phyloP scores from a whole-genome alignment of 2,888 invertebrate species.

The Cephus rjabovi region DNA sequence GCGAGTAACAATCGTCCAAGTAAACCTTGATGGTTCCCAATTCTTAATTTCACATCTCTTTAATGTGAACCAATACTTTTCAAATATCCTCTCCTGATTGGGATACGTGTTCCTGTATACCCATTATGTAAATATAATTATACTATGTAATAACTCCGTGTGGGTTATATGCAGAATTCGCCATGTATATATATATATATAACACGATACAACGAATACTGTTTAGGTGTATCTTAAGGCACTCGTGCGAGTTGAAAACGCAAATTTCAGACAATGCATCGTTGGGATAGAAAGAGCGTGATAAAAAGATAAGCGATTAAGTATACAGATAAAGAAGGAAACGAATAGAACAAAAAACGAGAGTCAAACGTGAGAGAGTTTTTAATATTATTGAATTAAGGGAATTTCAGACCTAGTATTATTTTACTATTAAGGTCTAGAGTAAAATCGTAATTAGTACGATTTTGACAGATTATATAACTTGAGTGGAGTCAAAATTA shows the following conservation, averaged over 20 bases:
- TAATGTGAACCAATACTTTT: constrained; percentile 14
- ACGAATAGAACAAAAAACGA: constrained; percentile 19
- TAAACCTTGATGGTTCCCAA: constrained; percentile 14
- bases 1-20: constrained; percentile 14
- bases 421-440: too few species aligned
- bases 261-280: constrained; percentile 35
- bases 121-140: constrained; percentile 19
- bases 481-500: too few species aligned
- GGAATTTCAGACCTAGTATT: not conserved
- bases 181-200: constrained; percentile 24
- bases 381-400: constrained; percentile 9
- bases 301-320: constrained; percentile 34
- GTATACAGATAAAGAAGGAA: constrained; percentile 36
- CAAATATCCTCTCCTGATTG: constrained; percentile 23
- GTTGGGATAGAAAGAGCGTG: constrained; percentile 17
- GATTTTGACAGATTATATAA: too few species aligned
- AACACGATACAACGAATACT: constrained; percentile 47
- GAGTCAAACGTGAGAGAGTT: not conserved
- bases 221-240: constrained; percentile 57
- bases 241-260: constrained; percentile 56
- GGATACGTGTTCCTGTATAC: not conserved
- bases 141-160: constrained; percentile 16
- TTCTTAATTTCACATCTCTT: not conserved
- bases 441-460: too few species aligned
- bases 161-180: constrained; percentile 17